phyloP scores from a whole-genome alignment of 53 echinoderm and acorn worm species.

The Stichopus horrens region DNA sequence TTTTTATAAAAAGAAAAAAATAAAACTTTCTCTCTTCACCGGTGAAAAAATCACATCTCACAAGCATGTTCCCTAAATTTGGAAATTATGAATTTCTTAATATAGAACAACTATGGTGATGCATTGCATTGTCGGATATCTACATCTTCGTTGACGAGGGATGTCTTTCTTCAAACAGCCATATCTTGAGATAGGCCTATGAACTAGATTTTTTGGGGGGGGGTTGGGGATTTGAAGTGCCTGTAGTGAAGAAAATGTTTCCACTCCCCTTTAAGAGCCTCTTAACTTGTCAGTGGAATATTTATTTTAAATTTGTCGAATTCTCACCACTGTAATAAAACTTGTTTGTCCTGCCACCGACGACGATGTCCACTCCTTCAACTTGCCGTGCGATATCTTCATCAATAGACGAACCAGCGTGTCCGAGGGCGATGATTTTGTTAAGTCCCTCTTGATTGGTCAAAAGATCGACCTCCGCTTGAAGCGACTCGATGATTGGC shows the following conservation, averaged over 20 bases:
- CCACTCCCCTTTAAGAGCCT: background rate
- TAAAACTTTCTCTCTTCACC: no score
- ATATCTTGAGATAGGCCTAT: background rate
- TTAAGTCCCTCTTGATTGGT: slow-evolving; percentile 55
- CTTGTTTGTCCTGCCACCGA: slow-evolving; percentile 90
- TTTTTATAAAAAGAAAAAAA: no score
- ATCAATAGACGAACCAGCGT: slow-evolving; percentile 81
- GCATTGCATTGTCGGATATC: no score
- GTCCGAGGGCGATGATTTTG: slow-evolving; percentile 88
- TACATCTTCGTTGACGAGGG: no score
- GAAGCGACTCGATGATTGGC: slow-evolving; percentile 54
- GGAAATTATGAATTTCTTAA: no score
- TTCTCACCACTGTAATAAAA: slow-evolving; percentile 86
- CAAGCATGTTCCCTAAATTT: no score
- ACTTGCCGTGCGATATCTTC: slow-evolving; percentile 71
- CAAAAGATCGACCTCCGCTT: slow-evolving; percentile 63
- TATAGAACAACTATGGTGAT: no score
- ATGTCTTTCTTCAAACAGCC: no score
- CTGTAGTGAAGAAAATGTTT: no score
- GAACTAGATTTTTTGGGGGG: background rate
- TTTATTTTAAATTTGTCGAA: background rate
- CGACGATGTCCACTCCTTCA: slow-evolving; percentile 77
- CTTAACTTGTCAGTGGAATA: no score
- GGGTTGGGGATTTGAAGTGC: background rate
- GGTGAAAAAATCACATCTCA: no score